Evolutionary conservation across 37 sponge, comb jelly and placozoan genomes (phyloP).

Genomic region (Theonella swinhoei): DNA sequence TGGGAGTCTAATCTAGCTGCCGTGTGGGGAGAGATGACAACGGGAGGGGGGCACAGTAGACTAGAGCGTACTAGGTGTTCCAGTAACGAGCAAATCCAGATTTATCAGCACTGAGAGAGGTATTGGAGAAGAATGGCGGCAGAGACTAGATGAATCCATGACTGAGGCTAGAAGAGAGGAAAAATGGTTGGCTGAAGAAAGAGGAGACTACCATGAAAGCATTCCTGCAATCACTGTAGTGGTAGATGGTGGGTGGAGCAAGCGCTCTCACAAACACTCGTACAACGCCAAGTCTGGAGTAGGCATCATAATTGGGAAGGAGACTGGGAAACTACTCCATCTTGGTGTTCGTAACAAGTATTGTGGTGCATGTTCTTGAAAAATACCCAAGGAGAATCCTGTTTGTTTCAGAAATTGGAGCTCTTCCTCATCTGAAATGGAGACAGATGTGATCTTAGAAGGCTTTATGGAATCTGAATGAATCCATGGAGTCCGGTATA

Average conservation of each 20-base stretch:
- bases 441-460: constrained; percentile 56
- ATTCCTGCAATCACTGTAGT: constrained; percentile 55
- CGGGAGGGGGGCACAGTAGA: constrained; percentile 22
- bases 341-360: constrained; percentile 65
- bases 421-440: constrained; percentile 51
- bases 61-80: constrained; percentile 20
- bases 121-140: neutral
- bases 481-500: constrained; percentile 48
- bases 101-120: constrained; percentile 17
- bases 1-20: constrained; percentile 33
- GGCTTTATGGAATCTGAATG: constrained; percentile 45
- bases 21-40: constrained; percentile 38
- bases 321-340: constrained; percentile 42
- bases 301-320: constrained; percentile 54
- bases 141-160: neutral
- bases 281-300: constrained; percentile 76
- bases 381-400: neutral
- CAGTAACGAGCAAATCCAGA: constrained; percentile 2
- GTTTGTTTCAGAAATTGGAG: constrained; percentile 40
- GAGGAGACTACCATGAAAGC: constrained; percentile 30
- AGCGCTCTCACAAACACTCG: constrained; percentile 56
- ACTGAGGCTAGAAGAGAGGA: constrained; percentile 21
- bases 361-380: constrained; percentile 36
- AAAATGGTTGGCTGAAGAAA: constrained; percentile 24
- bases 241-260: constrained; percentile 69